Evolutionary conservation across 2,113 vertebrate species (phyloP), one percentile per base, ranked within the genome.

Genomic region (Prinia subflava): DNA sequence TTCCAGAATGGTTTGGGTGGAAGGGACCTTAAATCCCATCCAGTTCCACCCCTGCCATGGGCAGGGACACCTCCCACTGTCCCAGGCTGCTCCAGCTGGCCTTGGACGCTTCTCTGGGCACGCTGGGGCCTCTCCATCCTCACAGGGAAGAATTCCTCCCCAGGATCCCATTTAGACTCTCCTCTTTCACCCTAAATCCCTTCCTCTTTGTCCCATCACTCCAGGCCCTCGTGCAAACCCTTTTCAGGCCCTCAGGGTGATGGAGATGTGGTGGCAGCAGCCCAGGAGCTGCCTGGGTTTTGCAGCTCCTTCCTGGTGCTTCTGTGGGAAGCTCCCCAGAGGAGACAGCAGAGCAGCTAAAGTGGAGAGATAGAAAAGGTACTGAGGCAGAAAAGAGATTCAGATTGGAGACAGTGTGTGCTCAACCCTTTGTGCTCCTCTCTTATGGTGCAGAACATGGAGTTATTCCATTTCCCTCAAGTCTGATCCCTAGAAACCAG

Each of bases 301-400:
- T 37, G 37, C 63, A 63, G 46, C 46, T 92, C 70, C 62, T 33
- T 41, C 57, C 70, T 39, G 39, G 39, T 39, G 39, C 39, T 39
- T 39, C 39, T 53, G 56, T 4, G 39, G 78, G n/a, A 44, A 77
- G 55, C 21, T 74, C 90, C 75, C 85, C 55, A 9, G 85, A 86
- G 71, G 27, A 81, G 73, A 55, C 6, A 4, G 37, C 73, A 39
- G 49, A 69, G 24, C 47, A 68, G 70, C 53, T 91, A 42, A 90
- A 92, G 71, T n/a, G 90, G 76, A 57, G 86, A 74, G 49, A 53
- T 0, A 47, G 92, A 30, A 63, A 94, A 95, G 1, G 18, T 55
- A 63, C 1, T 3, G 68, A 94, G 68, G 94, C 88, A 95, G 83
- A 92, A 96, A 93, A 96, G 42, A 8, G 74, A 55, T 80, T 80